Conservation (phyloP, 2,113 vertebrate genomes). For the Hyaena hyaena region DNA sequence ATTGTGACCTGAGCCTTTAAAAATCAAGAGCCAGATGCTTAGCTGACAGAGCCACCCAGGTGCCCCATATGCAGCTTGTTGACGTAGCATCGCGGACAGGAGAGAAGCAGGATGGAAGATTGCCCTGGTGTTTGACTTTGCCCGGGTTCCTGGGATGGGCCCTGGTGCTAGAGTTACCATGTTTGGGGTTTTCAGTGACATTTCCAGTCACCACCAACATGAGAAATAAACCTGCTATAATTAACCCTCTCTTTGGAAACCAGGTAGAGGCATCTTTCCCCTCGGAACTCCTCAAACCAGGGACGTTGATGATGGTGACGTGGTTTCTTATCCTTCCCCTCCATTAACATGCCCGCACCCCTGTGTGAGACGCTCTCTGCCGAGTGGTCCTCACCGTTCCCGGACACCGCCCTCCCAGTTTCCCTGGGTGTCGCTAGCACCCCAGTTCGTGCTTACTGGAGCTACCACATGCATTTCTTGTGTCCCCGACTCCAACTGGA, state of each 20-base stretch:
- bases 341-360: too few relatives aligned
- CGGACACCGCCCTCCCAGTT: background rate
- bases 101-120: background rate
- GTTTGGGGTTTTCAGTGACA: too few relatives aligned
- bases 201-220: too few relatives aligned
- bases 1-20: background rate
- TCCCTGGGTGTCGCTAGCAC: too few relatives aligned
- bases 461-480: background rate
- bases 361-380: background rate
- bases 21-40: background rate
- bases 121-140: fast-evolving
- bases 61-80: background rate
- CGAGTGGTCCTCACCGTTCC: background rate
- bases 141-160: background rate
- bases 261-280: background rate
- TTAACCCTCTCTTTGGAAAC: background rate
- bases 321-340: background rate
- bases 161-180: background rate
- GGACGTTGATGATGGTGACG: background rate
- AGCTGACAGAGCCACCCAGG: background rate
- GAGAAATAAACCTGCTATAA: background rate
- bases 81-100: fast-evolving
- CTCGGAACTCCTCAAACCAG: background rate
- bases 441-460: fast-evolving
- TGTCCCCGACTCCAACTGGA: background rate